Evolutionary conservation across 1,140 invertebrate genomes (phyloP), one percentile per base, ranked within the genome.

Genomic region (Trichonephila clavipes): DNA sequence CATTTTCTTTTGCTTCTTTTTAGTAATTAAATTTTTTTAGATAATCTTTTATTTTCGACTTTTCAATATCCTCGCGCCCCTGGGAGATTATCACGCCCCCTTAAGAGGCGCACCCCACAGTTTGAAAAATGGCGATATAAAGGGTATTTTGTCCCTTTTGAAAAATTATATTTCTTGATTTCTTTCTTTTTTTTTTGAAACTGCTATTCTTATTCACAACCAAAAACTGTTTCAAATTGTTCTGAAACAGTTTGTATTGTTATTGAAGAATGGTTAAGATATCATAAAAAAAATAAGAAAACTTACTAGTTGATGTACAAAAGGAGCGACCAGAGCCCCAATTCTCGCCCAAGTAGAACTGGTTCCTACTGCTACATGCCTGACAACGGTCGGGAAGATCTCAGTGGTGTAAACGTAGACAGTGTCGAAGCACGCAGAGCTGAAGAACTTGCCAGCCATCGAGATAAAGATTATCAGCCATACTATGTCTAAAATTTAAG

Each of bases 351-450:
- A 90, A 34, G 95, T 95, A 7, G 96, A 96, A 51, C 95, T 94
- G 3, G 95, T 92, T 12, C 96, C 96, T 51, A 96, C 87, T 34
- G 94, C 95, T 10, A 95, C 94, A 82, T 96, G 96, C n/a, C 96
- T 94, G 21, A 96, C 94, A 2, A 95, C 94, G 1, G 98, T 98
- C 1, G 98, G 98, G 95, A 98, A 98, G 95, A 98, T 97, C 96
- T 98, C 98, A 10, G 97, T 97, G 16, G 98, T 97, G 95, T 97
- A 98, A 77, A 98, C 96, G 95, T 98, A 98, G 59, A 98, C 97
- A 2, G 97, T 97, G 58, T 97, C 97, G 95, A 98, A 98, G 12
- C 97, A 97, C 0, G 97, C 97, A 0, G 98, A 98, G 88, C 98
- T 98, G 21, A 97, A 97, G 94, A 98, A 96, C 96, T 98, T 98